Conservation (phyloP, 2,888 invertebrate species). For the Lordiphosa fenestrarum region DNA sequence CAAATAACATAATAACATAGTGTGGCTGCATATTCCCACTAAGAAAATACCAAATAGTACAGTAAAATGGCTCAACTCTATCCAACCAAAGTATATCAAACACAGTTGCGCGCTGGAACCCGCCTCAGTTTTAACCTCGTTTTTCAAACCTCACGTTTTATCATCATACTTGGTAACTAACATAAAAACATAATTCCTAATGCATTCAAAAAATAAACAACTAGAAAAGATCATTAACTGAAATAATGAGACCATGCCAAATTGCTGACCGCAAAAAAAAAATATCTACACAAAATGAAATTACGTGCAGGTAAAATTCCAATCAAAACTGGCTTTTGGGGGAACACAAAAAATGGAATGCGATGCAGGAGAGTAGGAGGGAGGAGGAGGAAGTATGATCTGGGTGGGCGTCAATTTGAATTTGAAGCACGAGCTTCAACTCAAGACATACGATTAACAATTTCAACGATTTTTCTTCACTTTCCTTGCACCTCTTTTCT, state of each 20-base stretch:
- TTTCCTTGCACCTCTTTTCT: constrained; percentile 35
- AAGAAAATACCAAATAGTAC: no score
- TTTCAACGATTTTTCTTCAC: constrained; percentile 63
- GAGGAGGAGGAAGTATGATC: constrained; percentile 11
- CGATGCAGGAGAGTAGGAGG: not conserved
- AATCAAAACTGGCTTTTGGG: constrained; percentile 4
- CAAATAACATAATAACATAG: no score
- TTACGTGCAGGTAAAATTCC: constrained; percentile 29
- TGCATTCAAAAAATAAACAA: constrained; percentile 6
- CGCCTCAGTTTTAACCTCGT: constrained; percentile 10
- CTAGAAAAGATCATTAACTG: constrained; percentile 55
- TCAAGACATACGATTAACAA: constrained; percentile 70
- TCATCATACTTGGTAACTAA: not conserved
- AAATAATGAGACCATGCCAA: constrained; percentile 51
- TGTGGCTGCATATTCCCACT: no score
- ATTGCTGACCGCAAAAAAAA: constrained; percentile 39
- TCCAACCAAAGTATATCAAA: no score
- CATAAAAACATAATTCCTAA: constrained; percentile 4
- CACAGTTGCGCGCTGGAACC: not conserved
- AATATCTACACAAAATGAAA: constrained; percentile 29
- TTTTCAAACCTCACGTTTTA: constrained; percentile 2
- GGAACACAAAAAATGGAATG: not conserved
- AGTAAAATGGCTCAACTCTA: no score
- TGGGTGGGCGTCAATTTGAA: constrained; percentile 60
- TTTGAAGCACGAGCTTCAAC: constrained; percentile 53